Evolutionary conservation across 1,140 invertebrate species (phyloP).

Genomic region (Trichoplusia ni): DNA sequence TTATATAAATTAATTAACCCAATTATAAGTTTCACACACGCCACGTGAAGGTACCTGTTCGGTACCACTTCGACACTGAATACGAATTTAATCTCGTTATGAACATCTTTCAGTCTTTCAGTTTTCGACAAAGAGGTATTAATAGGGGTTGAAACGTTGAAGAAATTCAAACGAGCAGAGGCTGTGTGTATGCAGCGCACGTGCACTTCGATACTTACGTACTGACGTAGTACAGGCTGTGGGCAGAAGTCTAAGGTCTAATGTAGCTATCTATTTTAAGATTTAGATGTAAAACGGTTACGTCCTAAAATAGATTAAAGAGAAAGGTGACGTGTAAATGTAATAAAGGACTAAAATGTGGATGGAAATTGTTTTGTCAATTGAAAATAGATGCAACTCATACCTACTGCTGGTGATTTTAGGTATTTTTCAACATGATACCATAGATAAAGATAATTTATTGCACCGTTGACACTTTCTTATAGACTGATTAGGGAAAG

Average conservation of each 20-base stretch:
- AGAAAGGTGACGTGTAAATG: too few species aligned
- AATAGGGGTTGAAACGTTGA: constrained; percentile 47
- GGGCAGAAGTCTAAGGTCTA: not conserved
- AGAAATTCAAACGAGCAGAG: constrained; percentile 55
- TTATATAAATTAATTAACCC: constrained; percentile 27
- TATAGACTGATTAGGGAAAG: too few species aligned
- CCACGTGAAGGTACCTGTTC: not conserved
- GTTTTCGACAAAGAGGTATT: constrained; percentile 53
- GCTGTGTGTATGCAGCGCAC: constrained; percentile 55
- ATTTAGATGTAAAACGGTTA: too few species aligned
- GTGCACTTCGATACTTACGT: constrained; percentile 42
- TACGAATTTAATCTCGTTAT: constrained; percentile 1
- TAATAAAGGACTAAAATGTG: too few species aligned
- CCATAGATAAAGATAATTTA: too few species aligned
- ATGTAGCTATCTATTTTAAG: not conserved
- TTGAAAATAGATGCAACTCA: too few species aligned
- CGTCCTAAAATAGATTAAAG: too few species aligned
- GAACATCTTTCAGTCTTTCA: constrained; percentile 7
- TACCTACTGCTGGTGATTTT: too few species aligned
- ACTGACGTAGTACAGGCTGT: not conserved
- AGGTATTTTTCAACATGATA: too few species aligned
- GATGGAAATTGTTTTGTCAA: too few species aligned
- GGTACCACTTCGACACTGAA: not conserved
- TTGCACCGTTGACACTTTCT: too few species aligned
- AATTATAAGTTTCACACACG: constrained; percentile 27